phyloP scores from a whole-genome alignment of 2,113 vertebrate genomes.

The Apodemus sylvaticus region DNA sequence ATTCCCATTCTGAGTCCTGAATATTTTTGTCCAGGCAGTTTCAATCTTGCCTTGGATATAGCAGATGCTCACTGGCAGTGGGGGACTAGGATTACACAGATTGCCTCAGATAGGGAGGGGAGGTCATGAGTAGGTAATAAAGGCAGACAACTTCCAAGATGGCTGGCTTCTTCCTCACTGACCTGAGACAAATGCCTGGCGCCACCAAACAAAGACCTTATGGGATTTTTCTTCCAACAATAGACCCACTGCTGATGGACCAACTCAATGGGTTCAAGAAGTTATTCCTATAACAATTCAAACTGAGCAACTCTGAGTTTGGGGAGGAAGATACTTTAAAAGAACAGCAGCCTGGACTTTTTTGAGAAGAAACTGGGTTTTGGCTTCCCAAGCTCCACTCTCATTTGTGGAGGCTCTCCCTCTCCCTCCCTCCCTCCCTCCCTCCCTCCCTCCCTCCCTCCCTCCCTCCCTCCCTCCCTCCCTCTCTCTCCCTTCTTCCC shows the following conservation, averaged over 20 bases:
- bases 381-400: not conserved
- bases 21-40: not conserved
- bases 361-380: not conserved
- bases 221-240: not conserved
- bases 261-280: not conserved
- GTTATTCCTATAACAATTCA: not conserved
- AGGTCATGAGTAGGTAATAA: not conserved
- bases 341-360: not conserved
- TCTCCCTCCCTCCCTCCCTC: too few relatives aligned
- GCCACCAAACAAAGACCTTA: not conserved
- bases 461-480: too few relatives aligned
- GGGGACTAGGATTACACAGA: not conserved
- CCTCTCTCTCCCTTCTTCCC: not conserved
- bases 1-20: not conserved
- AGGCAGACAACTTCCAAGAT: not conserved
- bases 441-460: too few relatives aligned
- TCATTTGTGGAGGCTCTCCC: not conserved
- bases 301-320: not conserved
- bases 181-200: not conserved
- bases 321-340: not conserved
- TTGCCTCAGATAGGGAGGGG: not conserved
- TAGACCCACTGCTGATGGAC: not conserved
- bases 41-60: not conserved
- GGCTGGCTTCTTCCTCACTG: not conserved
- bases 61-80: not conserved